Evolutionary conservation across 1,140 invertebrate genomes (phyloP), one percentile per base, ranked within the genome.

Genomic region (Drosophila auraria): DNA sequence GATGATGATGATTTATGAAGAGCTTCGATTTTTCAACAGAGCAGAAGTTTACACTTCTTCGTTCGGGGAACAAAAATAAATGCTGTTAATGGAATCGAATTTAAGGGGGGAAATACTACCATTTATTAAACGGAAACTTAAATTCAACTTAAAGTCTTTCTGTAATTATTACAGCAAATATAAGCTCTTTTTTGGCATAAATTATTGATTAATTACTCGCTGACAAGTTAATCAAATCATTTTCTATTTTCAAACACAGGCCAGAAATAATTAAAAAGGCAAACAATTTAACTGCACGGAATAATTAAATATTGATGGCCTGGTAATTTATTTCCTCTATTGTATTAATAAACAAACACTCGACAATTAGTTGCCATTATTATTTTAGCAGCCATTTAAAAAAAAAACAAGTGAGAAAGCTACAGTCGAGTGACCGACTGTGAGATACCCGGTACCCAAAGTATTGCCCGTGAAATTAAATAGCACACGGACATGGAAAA

Each of bases 1-100:
- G 58, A 49, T 74, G 57, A 78, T 69, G 74, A 61, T 78, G 50
- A 78, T 77, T 78, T 57, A 78, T 78, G 56, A 23, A 54, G 36
- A 27, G 20, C 56, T 57, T 50, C 73, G 38, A 61, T 56, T 69
- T 38, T 30, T n/a, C 50, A 17, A 17, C 9, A 5, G 12, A 54
- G 14, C 15, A 17, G 25, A 38, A 60, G n/a, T n/a, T n/a, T n/a
- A n/a, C n/a, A n/a, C n/a, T n/a, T n/a, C n/a, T n/a, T n/a, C n/a
- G n/a, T n/a, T n/a, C n/a, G n/a, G 17, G 5, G 5, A 6, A 11
- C 42, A 61, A 6, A 11, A 30, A 61, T 58, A 44, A 33, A 42
- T 33, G 63, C 27, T 57, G 20, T 20, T 44, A 65, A 65, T 62
- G 57, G 15, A 65, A 25, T 33, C 60, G 15, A 63, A 47, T 63